A percentile compares a stretch with the other conserved stretches of the same genome.
Evolutionary conservation across 2,888 invertebrate genomes (phyloP).

Genomic region (Scrobipalpa atriplicella): DNA sequence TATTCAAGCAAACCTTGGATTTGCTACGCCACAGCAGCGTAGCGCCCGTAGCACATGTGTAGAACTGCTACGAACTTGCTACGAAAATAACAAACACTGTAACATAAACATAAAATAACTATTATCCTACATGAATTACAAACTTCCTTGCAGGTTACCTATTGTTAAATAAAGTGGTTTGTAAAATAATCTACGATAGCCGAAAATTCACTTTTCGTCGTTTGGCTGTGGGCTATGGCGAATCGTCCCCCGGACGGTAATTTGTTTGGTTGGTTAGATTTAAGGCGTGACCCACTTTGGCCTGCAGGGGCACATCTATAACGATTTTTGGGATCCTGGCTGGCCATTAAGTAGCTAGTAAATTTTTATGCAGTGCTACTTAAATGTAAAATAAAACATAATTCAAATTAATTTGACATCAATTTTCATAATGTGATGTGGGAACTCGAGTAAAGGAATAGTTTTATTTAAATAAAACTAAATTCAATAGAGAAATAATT

Average conservation of each 20-base stretch:
- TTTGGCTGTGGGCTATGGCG: neutral
- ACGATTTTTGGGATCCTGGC: conserved; percentile 13
- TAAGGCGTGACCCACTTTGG: conserved; percentile 11
- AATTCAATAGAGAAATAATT: too few species aligned
- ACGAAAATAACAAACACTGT: neutral
- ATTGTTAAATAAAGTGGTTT: neutral
- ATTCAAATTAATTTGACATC: too few species aligned
- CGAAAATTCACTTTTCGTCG: conserved; percentile 16
- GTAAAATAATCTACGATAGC: conserved; percentile 7
- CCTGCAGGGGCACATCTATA: neutral
- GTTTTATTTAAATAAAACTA: too few species aligned
- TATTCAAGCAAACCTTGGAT: neutral
- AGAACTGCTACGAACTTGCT: neutral
- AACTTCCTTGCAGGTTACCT: too few species aligned
- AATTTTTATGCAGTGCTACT: neutral
- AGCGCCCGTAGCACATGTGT: neutral
- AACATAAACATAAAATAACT: neutral
- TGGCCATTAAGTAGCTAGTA: conserved; percentile 10
- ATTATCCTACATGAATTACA: too few species aligned
- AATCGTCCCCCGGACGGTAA: conserved; percentile 4
- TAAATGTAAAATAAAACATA: neutral
- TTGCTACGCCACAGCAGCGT: conserved; percentile 3
- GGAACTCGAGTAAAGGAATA: too few species aligned
- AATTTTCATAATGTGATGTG: too few species aligned
- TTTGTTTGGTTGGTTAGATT: conserved; percentile 13